phyloP scores from a whole-genome alignment of 2,888 invertebrate genomes.

The Monochamus alternatus region DNA sequence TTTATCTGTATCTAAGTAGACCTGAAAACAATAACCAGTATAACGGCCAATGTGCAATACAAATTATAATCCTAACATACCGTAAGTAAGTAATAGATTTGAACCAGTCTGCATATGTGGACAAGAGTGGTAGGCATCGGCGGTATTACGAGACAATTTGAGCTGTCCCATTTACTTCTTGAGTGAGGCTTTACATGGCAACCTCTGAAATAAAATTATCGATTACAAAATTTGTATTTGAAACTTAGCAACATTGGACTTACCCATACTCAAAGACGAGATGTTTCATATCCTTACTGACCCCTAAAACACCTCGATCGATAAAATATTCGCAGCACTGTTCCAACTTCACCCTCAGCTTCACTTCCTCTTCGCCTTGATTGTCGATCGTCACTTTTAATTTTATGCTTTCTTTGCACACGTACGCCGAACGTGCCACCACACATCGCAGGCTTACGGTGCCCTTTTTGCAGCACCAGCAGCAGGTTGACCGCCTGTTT shows the following conservation, averaged over 20 bases:
- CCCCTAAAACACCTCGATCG: constrained; percentile 82
- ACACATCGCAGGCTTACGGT: constrained; percentile 79
- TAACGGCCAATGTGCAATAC: too few relatives aligned
- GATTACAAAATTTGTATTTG: not conserved
- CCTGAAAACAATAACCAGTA: constrained; percentile 69
- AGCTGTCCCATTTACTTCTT: constrained; percentile 79
- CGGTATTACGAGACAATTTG: constrained; percentile 79
- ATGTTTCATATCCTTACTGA: constrained; percentile 80
- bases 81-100: constrained; percentile 82
- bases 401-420: constrained; percentile 81
- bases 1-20: constrained; percentile 80
- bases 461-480: constrained; percentile 82
- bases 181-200: constrained; percentile 77
- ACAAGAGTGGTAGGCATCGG: constrained; percentile 83
- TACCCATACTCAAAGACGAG: constrained; percentile 79
- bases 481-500: constrained; percentile 79
- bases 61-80: constrained; percentile 68
- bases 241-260: constrained; percentile 29
- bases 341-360: constrained; percentile 66
- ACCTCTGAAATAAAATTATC: constrained; percentile 68
- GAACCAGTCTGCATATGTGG: constrained; percentile 79
- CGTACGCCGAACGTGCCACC: constrained; percentile 83
- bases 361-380: constrained; percentile 71
- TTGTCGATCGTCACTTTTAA: constrained; percentile 82
- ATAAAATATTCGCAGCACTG: constrained; percentile 85